A percentile compares a stretch with the other conserved stretches of the same genome.
Evolutionary conservation across 2,888 invertebrate species (phyloP).

Genomic region (Myathropa florea): DNA sequence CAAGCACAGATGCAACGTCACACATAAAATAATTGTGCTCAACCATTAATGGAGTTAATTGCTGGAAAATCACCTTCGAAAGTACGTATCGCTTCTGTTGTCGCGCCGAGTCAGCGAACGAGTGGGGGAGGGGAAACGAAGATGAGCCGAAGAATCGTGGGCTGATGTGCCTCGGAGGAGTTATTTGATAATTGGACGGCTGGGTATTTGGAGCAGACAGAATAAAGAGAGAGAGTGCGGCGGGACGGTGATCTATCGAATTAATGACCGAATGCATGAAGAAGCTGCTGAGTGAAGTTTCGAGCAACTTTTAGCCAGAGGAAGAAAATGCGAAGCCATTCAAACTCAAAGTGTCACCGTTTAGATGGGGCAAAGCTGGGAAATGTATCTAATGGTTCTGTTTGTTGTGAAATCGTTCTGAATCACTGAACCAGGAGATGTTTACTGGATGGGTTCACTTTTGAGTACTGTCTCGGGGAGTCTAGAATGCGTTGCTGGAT

Average conservation of each 20-base stretch:
- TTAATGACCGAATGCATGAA: constrained; percentile 53
- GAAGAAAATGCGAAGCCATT: neutral
- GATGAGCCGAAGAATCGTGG: neutral
- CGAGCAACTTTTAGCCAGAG: neutral
- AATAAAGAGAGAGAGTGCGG: neutral
- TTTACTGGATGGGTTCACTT: neutral
- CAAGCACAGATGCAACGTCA: neutral
- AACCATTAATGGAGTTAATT: constrained; percentile 64
- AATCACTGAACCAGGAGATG: neutral
- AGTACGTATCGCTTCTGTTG: neutral
- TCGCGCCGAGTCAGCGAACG: neutral
- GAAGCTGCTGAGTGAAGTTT: neutral
- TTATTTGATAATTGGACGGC: neutral
- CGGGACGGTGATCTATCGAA: constrained; percentile 53
- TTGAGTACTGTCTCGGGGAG: neutral
- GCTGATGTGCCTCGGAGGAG: neutral
- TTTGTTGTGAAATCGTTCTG: neutral
- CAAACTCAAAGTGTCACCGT: neutral
- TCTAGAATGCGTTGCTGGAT: too few species aligned
- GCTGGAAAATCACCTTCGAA: constrained; percentile 63
- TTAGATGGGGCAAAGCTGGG: neutral
- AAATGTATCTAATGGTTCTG: neutral
- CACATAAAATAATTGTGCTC: constrained; percentile 51
- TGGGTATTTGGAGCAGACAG: neutral
- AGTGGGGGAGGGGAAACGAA: neutral